Conservation (phyloP, 1,140 invertebrate species). For the Cydia splendana region DNA sequence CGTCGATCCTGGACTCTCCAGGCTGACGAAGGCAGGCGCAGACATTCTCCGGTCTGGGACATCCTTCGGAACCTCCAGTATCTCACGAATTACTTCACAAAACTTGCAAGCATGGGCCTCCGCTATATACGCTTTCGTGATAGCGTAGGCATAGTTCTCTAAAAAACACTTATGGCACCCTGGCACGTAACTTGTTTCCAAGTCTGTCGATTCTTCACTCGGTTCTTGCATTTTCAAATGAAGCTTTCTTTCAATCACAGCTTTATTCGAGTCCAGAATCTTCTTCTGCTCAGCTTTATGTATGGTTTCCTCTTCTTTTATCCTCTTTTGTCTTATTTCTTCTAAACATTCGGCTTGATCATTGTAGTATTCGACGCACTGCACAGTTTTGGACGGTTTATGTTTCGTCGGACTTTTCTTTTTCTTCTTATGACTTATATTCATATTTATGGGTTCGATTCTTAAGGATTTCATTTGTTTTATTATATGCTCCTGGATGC, state of each 20-base stretch:
- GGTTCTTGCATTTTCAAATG: slow-evolving; percentile 63
- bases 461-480: slow-evolving; percentile 75
- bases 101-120: slow-evolving; percentile 74
- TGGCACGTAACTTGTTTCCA: slow-evolving; percentile 63
- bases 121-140: slow-evolving; percentile 74
- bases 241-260: slow-evolving; percentile 62
- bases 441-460: slow-evolving; percentile 70
- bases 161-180: slow-evolving; percentile 78
- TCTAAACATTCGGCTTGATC: slow-evolving; percentile 78
- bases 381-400: slow-evolving; percentile 62
- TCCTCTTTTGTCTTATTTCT: slow-evolving; percentile 69
- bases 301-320: slow-evolving; percentile 68
- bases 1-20: slow-evolving; percentile 61
- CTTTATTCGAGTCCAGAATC: slow-evolving; percentile 49
- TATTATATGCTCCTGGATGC: slow-evolving; percentile 72
- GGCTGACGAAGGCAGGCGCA: slow-evolving; percentile 64
- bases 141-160: slow-evolving; percentile 75
- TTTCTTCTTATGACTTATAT: slow-evolving; percentile 58
- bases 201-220: slow-evolving; percentile 76
- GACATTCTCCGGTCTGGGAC: slow-evolving; percentile 65
- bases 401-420: slow-evolving; percentile 60
- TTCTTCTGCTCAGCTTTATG: slow-evolving; percentile 53
- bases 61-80: slow-evolving; percentile 68
- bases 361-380: slow-evolving; percentile 78
- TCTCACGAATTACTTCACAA: slow-evolving; percentile 76